Conservation (phyloP, 2,113 vertebrate species). For the Perca flavescens region DNA sequence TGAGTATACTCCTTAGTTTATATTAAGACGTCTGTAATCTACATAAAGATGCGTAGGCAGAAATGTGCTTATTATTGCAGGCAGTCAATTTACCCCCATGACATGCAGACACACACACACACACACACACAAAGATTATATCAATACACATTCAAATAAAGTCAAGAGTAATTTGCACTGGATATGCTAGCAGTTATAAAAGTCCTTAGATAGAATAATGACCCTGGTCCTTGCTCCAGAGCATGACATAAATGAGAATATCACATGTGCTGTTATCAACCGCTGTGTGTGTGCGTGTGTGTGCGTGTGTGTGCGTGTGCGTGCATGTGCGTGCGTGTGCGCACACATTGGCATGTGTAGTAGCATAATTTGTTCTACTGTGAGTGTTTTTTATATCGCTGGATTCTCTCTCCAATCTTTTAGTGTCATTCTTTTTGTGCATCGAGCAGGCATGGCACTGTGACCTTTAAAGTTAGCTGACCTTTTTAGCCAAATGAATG, state of each 20-base stretch:
- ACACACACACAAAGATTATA: conserved; percentile 43
- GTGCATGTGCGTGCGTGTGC: conserved; percentile 8
- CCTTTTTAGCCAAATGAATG: conserved; percentile 83
- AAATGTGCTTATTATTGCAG: conserved; percentile 70
- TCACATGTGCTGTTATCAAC: conserved; percentile 63
- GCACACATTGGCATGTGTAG: not conserved
- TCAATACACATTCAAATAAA: conserved; percentile 79
- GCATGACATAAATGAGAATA: conserved; percentile 70
- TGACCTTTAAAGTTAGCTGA: conserved; percentile 83
- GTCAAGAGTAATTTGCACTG: conserved; percentile 79
- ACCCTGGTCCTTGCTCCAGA: conserved; percentile 67
- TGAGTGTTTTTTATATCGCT: conserved; percentile 48
- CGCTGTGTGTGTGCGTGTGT: conserved; percentile 7
- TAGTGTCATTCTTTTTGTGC: conserved; percentile 52
- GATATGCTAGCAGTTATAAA: conserved; percentile 75
- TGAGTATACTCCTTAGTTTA: conserved; percentile 47
- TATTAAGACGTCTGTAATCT: conserved; percentile 57
- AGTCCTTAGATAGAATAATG: conserved; percentile 78
- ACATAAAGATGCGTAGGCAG: conserved; percentile 53
- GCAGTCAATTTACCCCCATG: conserved; percentile 63
- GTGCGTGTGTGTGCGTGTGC: not conserved
- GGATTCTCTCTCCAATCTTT: conserved; percentile 41
- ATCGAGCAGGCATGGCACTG: conserved; percentile 49
- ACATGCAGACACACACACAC: conserved; percentile 16
- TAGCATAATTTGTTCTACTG: conserved; percentile 50